These are phyloP conservation scores for Axis porcinus DNA, from an alignment of 2,113 vertebrate species.

Conservation along the genomic window DNA sequence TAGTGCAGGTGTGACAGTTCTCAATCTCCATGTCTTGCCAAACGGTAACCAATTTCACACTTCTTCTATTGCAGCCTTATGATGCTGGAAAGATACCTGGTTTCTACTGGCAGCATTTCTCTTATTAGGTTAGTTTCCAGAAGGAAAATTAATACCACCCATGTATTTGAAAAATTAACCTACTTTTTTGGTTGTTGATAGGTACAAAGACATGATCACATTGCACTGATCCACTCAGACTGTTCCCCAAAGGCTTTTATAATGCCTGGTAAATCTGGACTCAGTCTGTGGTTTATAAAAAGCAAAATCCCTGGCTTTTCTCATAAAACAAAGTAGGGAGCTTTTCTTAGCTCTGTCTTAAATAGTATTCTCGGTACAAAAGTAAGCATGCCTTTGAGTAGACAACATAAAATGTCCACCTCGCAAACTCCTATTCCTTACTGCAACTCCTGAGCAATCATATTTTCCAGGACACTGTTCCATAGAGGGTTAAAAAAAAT, in stretches of 20 bases:
- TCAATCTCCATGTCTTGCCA: not conserved
- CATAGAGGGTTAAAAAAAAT: slow-evolving; percentile 34
- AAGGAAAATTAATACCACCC: not conserved
- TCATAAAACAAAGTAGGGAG: slow-evolving; percentile 2
- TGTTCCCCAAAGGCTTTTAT: not conserved
- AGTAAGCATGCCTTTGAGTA: not conserved
- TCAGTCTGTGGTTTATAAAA: not conserved
- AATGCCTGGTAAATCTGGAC: not conserved
- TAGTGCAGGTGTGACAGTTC: not conserved
- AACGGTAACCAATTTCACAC: not conserved
- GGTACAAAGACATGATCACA: not conserved
- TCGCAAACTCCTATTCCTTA: not conserved
- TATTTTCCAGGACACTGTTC: slow-evolving; percentile 16
- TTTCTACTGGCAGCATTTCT: not conserved
- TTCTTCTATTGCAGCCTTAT: not conserved
- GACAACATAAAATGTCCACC: not conserved
- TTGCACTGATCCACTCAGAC: not conserved
- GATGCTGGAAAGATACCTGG: not conserved
- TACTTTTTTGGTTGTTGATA: not conserved
- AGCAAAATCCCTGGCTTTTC: not conserved
- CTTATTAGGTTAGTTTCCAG: not conserved
- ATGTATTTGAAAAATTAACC: not conserved
- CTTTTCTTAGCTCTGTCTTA: slow-evolving; percentile 23
- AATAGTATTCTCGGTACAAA: not conserved
- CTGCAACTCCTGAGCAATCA: slow-evolving; percentile 7